These are phyloP conservation scores for Prietella phreatophila DNA, from an alignment of 2,113 vertebrate genomes.

Conservation along the genomic window DNA sequence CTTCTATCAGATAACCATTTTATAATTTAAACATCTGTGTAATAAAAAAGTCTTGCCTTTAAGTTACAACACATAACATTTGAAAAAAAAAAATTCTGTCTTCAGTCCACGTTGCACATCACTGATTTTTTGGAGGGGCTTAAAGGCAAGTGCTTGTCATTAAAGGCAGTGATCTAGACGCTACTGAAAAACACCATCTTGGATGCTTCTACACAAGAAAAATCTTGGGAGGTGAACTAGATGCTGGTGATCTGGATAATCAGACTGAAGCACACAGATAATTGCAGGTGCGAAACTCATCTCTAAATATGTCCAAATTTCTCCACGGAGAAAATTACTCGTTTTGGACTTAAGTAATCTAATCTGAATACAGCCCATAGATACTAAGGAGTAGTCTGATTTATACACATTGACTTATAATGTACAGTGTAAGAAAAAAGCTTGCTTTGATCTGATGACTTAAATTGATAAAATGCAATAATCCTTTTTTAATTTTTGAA, in stretches of 20 bases:
- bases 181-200: neutral
- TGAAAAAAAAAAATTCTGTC: neutral
- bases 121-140: neutral
- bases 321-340: neutral
- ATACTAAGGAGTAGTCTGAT: neutral
- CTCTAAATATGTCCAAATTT: neutral
- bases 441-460: neutral
- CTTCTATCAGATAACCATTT: neutral
- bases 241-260: neutral
- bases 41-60: neutral
- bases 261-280: neutral
- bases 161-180: neutral
- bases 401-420: neutral
- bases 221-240: neutral
- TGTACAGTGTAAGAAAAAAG: neutral
- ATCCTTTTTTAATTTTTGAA: neutral
- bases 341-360: neutral
- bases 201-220: neutral
- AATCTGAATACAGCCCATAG: neutral
- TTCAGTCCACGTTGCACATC: neutral
- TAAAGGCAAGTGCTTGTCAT: neutral
- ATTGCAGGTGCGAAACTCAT: neutral
- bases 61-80: neutral
- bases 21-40: neutral
- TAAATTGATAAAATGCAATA: neutral